Percentiles rank a stretch among this genome's conserved stretches.
These are phyloP conservation scores for Clanis bilineata DNA, from an alignment of 2,888 invertebrate species.

Conservation along the genomic window DNA sequence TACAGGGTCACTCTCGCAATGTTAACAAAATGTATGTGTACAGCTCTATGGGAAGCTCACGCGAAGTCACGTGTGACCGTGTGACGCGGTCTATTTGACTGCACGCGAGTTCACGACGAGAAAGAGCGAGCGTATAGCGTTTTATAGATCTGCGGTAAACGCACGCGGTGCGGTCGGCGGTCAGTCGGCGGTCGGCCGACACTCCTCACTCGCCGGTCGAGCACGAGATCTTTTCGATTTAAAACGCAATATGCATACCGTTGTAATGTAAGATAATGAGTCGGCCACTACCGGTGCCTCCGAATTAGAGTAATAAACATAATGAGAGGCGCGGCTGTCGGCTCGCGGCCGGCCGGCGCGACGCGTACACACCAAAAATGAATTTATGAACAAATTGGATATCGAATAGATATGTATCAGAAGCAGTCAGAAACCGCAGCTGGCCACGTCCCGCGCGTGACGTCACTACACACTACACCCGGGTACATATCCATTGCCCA, in stretches of 20 bases:
- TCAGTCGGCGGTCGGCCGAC: neutral
- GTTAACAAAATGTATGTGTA: too few relatives aligned
- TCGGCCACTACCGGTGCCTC: neutral
- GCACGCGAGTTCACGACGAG: too few relatives aligned
- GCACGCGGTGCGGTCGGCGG: neutral
- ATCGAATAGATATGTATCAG: neutral
- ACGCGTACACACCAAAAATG: neutral
- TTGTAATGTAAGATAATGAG: neutral
- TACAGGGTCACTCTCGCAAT: too few relatives aligned
- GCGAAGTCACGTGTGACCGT: too few relatives aligned
- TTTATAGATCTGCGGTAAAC: neutral
- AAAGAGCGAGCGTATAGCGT: neutral
- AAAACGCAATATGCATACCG: slow-evolving; percentile 9
- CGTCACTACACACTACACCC: too few relatives aligned
- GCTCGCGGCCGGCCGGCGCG: neutral
- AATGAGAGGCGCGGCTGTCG: neutral
- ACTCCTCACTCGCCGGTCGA: too few relatives aligned
- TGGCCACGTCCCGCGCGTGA: neutral
- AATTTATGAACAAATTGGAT: slow-evolving; percentile 2
- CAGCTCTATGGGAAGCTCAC: too few relatives aligned
- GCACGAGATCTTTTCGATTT: neutral
- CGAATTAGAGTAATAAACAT: slow-evolving; percentile 4
- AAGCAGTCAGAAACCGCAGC: neutral
- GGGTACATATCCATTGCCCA: neutral
- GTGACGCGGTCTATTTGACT: too few relatives aligned